Evolutionary conservation across 2,113 vertebrate genomes (phyloP).

Genomic region (Python bivittatus): DNA sequence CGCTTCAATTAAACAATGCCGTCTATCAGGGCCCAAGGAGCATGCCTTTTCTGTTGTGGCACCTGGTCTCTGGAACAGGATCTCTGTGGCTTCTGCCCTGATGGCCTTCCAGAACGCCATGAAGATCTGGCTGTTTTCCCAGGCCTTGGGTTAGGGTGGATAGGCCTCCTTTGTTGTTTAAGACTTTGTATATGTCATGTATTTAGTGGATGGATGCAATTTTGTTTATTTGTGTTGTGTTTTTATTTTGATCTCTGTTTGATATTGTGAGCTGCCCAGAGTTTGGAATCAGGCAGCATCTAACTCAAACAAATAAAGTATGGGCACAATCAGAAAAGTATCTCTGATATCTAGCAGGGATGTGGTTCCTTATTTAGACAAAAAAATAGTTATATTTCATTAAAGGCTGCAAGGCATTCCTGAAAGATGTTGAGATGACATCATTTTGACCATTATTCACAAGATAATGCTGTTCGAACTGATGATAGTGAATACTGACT

Average conservation of each 20-base stretch:
- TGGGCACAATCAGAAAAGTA: too few relatives aligned
- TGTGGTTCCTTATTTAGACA: too few relatives aligned
- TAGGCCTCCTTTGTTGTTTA: not conserved
- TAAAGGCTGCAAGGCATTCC: too few relatives aligned
- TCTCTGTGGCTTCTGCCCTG: not conserved
- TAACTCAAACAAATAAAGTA: too few relatives aligned
- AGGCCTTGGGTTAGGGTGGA: not conserved
- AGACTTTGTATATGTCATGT: not conserved
- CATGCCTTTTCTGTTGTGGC: not conserved
- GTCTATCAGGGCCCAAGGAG: not conserved
- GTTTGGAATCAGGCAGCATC: not conserved
- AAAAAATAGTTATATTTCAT: too few relatives aligned
- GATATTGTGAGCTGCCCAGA: not conserved
- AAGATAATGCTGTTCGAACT: not conserved
- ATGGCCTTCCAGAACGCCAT: not conserved
- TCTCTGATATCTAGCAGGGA: too few relatives aligned
- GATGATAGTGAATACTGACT: not conserved
- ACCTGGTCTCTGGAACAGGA: not conserved
- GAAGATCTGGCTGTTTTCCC: not conserved
- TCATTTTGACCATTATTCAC: not conserved
- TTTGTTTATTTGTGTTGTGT: not conserved
- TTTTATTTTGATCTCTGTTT: not conserved
- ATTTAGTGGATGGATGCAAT: not conserved
- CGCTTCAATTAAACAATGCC: not conserved
- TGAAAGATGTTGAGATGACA: too few relatives aligned